Evolutionary conservation across 2,888 invertebrate genomes (phyloP), one percentile per base, ranked within the genome.

Genomic region (Cremastobaeus sp.): DNA sequence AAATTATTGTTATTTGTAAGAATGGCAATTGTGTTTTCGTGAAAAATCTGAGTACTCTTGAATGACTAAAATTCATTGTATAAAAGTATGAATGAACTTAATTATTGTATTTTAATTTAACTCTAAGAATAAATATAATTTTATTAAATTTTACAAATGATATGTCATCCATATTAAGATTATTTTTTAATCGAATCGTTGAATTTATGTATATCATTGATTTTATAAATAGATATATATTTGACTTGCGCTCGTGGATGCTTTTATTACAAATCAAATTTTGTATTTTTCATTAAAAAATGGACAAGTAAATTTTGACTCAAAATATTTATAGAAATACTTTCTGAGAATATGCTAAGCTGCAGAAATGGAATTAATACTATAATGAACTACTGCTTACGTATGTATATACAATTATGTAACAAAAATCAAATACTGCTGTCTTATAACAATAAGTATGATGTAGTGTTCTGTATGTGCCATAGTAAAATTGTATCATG

Each of bases 401-500:
- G 45, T 28, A 35, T 62, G 48, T 65, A 68, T 50, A 66, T 68
- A 68, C 14, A 28, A 34, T 25, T 34, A 14, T 43, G 35, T 41
- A 43, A 59, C 21, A 30, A 68, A 47, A 45, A 68, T 68, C 50
- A 68, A 57, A 68, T 68, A 32, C 34, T 30, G 11, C 21, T 47
- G 48, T 50, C 50, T 57, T 15, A n/a, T n/a, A n/a, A n/a, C n/a
- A 59, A 45, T 14, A 17, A 35, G 50, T 35, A 43, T 55, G 48
- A 32, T 41, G 39, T 55, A 47, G 30, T 21, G 47, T 62, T 59
- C 43, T 64, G 64, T 52, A 65, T 54, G 72, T 72, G 72, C 72
- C 72, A 72, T 71, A 71, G 60, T 59, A 57, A n/a, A n/a, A 62
- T 28, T 35, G 37, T 47, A 35, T 72, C 60, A 50, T 45, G 39